Percentiles rank a stretch among this genome's conserved stretches.
Evolutionary conservation across 2,888 invertebrate species (phyloP).

Genomic region (Drosophila flavopinicola): DNA sequence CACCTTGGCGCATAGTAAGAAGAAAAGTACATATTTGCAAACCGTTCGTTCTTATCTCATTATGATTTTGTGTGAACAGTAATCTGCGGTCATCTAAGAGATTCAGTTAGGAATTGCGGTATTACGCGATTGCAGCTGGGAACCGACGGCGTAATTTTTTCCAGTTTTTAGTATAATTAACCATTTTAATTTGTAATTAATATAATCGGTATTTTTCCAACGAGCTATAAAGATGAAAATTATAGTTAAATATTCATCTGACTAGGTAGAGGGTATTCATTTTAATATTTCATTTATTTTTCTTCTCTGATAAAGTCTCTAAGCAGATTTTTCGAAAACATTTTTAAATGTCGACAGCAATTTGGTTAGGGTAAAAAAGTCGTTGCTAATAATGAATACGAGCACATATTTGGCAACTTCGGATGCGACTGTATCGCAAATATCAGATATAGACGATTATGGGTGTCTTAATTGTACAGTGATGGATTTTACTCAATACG

Average conservation of each 20-base stretch:
- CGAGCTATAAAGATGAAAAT: not conserved
- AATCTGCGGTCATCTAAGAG: slow-evolving; percentile 69
- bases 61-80: slow-evolving; percentile 69
- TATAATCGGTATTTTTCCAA: not conserved
- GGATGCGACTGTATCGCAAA: not conserved
- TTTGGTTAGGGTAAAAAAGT: slow-evolving; percentile 1
- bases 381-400: slow-evolving; percentile 4
- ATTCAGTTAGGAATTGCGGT: slow-evolving; percentile 63
- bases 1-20: slow-evolving; percentile 56
- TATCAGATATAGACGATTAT: slow-evolving; percentile 20
- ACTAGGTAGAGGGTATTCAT: not conserved
- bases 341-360: slow-evolving; percentile 6
- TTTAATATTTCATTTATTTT: not conserved
- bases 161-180: slow-evolving; percentile 16
- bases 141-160: slow-evolving; percentile 15
- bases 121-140: slow-evolving; percentile 44
- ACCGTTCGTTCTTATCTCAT: slow-evolving; percentile 65
- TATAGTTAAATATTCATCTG: not conserved
- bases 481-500: slow-evolving; percentile 86
- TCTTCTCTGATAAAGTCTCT: not conserved
- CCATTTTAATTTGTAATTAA: not conserved
- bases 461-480: slow-evolving; percentile 85
- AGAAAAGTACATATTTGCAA: slow-evolving; percentile 72
- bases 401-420: slow-evolving; percentile 8
- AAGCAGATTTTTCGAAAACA: not conserved